These are phyloP conservation scores for Crocodylus rhombifer DNA, from an alignment of 2,797 vertebrate species.

Conservation along the genomic window DNA sequence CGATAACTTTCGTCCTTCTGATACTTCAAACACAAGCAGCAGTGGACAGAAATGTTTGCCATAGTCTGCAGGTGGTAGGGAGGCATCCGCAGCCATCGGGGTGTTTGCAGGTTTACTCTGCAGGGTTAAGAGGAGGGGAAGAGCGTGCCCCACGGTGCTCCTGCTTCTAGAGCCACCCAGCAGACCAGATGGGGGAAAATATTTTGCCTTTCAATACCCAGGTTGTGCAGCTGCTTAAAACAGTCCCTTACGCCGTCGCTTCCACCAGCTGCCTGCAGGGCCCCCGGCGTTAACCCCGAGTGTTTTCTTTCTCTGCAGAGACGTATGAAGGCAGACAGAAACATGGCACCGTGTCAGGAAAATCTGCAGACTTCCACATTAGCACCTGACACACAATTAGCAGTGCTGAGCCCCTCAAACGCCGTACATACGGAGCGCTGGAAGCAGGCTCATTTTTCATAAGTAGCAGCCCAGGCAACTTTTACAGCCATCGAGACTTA, in stretches of 20 bases:
- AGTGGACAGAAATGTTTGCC: background rate
- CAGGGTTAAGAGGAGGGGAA: background rate
- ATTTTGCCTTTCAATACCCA: background rate
- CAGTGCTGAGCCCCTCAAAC: background rate
- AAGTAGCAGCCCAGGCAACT: background rate
- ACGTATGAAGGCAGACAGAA: background rate
- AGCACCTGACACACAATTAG: background rate
- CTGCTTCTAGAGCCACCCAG: background rate
- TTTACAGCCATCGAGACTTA: background rate
- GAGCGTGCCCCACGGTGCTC: background rate
- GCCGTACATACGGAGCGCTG: fast-evolving
- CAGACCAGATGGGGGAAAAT: background rate
- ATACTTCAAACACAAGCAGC: background rate
- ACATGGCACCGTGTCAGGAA: fast-evolving
- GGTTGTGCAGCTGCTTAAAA: background rate
- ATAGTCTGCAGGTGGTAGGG: background rate
- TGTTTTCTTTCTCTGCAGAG: background rate
- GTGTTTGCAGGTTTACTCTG: background rate
- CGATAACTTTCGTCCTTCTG: fast-evolving
- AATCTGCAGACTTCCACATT: background rate
- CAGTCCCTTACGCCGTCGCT: background rate
- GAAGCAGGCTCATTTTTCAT: background rate
- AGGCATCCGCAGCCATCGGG: fast-evolving
- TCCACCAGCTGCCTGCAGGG: background rate
- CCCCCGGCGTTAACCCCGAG: background rate